A percentile compares a stretch with the other conserved stretches of the same genome.
Conservation (phyloP, 2,888 invertebrate genomes). For the Drosophila demipolita region DNA sequence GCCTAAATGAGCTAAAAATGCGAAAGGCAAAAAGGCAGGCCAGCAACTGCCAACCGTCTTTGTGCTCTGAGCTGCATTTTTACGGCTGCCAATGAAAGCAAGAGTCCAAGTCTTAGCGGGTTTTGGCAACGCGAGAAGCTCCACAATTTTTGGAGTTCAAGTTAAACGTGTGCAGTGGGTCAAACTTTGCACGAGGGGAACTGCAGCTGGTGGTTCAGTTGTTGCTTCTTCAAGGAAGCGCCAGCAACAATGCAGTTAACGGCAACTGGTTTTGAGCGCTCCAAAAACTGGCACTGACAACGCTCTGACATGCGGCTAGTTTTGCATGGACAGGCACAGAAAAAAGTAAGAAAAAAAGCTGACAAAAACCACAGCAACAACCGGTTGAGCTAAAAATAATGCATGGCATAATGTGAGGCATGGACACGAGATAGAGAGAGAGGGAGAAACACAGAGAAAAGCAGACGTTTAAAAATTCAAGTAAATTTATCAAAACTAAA, state of each 20-base stretch:
- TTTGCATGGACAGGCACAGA: constrained; percentile 41
- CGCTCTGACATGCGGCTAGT: constrained; percentile 68
- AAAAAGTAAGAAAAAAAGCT: constrained; percentile 22
- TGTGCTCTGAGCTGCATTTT: constrained; percentile 42
- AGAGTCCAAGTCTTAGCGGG: constrained; percentile 51
- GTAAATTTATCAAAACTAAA: constrained; percentile 40
- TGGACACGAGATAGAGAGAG: background rate
- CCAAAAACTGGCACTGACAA: constrained; percentile 46
- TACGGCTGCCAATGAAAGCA: constrained; percentile 63
- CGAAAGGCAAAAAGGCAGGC: constrained; percentile 65
- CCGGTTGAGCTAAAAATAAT: constrained; percentile 65
- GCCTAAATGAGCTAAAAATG: constrained; percentile 79
- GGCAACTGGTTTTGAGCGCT: constrained; percentile 66
- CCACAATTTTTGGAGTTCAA: constrained; percentile 73
- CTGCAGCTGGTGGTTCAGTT: constrained; percentile 14
- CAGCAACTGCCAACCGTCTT: constrained; percentile 18
- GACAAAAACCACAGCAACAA: constrained; percentile 44
- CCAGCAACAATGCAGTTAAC: constrained; percentile 65
- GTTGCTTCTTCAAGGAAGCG: constrained; percentile 72
- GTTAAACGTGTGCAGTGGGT: constrained; percentile 79
- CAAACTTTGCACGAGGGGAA: constrained; percentile 63
- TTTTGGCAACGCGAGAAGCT: constrained; percentile 37
- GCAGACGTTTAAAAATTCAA: constrained; percentile 22
- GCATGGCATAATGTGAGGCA: constrained; percentile 24
- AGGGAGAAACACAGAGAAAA: background rate